phyloP scores from a whole-genome alignment of 1,140 invertebrate genomes.

The Whitmania pigra region DNA sequence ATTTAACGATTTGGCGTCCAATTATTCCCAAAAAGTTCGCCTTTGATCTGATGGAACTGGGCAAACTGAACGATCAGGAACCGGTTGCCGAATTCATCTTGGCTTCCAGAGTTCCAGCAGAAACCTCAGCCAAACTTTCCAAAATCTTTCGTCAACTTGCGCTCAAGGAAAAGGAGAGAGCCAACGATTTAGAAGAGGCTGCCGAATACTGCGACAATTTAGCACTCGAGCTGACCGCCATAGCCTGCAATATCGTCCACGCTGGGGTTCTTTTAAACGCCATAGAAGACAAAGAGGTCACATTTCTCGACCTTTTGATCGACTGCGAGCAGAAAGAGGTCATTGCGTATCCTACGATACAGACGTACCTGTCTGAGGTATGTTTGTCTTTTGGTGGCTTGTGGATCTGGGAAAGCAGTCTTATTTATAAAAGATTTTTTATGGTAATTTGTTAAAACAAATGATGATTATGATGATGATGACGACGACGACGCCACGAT shows the following conservation, averaged over 20 bases:
- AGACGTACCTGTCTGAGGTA: constrained; percentile 58
- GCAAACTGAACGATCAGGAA: constrained; percentile 87
- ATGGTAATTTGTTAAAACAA: no score
- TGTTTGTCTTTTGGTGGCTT: constrained; percentile 41
- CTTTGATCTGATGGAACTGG: constrained; percentile 95
- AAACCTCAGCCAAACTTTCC: constrained; percentile 92
- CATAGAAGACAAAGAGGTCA: constrained; percentile 47
- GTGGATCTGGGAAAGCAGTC: constrained; percentile 47
- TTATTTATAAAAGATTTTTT: no score
- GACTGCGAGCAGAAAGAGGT: constrained; percentile 98
- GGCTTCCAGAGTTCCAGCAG: constrained; percentile 88
- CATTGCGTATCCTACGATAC: constrained; percentile 46
- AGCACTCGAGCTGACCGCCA: constrained; percentile 84
- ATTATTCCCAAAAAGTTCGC: constrained; percentile 59
- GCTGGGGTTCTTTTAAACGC: constrained; percentile 46
- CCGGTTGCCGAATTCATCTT: constrained; percentile 93
- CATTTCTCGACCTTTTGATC: constrained; percentile 91
- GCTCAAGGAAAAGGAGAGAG: constrained; percentile 79
- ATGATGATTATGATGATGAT: no score
- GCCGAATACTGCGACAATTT: constrained; percentile 90
- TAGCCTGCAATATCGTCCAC: constrained; percentile 83
- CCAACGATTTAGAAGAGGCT: constrained; percentile 83
- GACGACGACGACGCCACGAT: no score
- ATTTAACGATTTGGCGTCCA: no score
- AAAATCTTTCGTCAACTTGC: constrained; percentile 65